Evolutionary conservation across 1,140 invertebrate species (phyloP).

Genomic region (Drosophila serrata): DNA sequence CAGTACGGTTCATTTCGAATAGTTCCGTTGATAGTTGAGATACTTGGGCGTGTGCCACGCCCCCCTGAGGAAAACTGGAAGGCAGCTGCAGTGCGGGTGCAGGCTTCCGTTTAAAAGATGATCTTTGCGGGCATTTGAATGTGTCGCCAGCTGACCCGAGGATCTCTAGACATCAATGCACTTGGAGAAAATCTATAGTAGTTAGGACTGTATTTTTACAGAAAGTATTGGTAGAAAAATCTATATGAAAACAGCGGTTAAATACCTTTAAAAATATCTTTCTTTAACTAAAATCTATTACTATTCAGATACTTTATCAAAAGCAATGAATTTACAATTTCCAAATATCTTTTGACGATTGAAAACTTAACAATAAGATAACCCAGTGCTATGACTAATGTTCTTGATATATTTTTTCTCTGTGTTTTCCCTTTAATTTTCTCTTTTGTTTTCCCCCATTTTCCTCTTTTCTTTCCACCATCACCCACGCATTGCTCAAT

Average conservation of each 20-base stretch:
- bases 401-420: not conserved
- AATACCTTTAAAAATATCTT: not conserved
- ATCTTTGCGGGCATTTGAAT: constrained; percentile 69
- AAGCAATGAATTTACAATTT: not conserved
- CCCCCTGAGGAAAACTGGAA: constrained; percentile 28
- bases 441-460: not conserved
- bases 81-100: constrained; percentile 69
- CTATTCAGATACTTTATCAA: not conserved
- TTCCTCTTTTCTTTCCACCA: not conserved
- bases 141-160: constrained; percentile 39
- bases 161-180: not conserved
- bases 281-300: too few species aligned
- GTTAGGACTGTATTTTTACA: too few species aligned
- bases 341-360: too few species aligned
- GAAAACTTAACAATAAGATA: not conserved
- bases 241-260: not conserved
- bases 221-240: not conserved
- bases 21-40: constrained; percentile 12
- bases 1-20: constrained; percentile 7
- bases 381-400: not conserved
- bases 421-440: not conserved
- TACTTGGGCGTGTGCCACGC: constrained; percentile 57
- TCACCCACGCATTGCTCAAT: constrained; percentile 50
- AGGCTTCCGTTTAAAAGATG: constrained; percentile 32
- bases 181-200: constrained; percentile 22